Base-by-base conservation (phyloP, 2,888 invertebrate genomes). In the Hipparchia sbordonii region DNA sequence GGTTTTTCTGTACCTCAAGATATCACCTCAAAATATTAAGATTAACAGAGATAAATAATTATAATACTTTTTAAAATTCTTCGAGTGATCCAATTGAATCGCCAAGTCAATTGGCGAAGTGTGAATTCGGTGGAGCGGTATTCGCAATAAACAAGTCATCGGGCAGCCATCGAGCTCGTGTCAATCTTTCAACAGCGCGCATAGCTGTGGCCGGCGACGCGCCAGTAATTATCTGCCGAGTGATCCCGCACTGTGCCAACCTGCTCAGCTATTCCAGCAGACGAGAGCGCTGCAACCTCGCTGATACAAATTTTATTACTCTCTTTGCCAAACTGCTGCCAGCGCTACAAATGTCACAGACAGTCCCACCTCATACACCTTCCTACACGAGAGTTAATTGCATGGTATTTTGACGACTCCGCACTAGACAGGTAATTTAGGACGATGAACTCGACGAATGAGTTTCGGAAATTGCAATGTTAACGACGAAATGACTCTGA, bases 91-190 rank as follows among this genome's bases (percentile, higher is more conserved):
- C n/a, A 66, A 70, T 67, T 63, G 67, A 62, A 63, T 72, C 71
- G 74, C 76, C 72, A 76, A 76, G 76, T 76, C 76, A 76, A 76
- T 76, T 79, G 83, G 78, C 83, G 85, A 83, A 78, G 80, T 78
- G 78, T 77, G 79, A 78, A 77, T 77, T 77, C 75, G 77, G 77
- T 82, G 82, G 85, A 85, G 84, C 80, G 85, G 84, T 85, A 84
- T 81, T 84, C 77, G 84, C 85, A 87, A 88, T 89, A 90, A 89
- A 89, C 87, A 87, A 90, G 86, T 89, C 87, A 84, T 87, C 87
- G 84, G 77, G 81, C 78, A 79, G 80, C 78, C 80, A 82, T 82
- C 80, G 78, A 80, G 79, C 78, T 72, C 77, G 81, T 87, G 90
- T 90, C 91, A 89, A 87, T 92, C 90, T 89, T 85, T 91, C 89